Conservation (phyloP, 2,113 vertebrate species). For the Octodon degus region DNA sequence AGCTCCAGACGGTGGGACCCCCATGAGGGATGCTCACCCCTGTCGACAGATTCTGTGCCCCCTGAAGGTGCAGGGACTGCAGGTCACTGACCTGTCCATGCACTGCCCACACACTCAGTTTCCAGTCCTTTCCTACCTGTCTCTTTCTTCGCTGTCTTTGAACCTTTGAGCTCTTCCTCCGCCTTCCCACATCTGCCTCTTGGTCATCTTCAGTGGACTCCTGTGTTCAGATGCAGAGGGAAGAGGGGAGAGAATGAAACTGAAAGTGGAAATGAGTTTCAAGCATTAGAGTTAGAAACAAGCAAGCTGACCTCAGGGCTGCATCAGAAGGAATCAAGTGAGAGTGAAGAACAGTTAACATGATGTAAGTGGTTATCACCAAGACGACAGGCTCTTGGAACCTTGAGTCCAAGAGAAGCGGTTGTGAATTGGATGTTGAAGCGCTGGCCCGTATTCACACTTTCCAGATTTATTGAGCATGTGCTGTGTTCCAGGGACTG, state of each 20-base stretch:
- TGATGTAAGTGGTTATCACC: neutral
- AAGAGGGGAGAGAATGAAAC: neutral
- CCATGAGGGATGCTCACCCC: fast-evolving
- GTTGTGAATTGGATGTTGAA: neutral
- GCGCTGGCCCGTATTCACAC: neutral
- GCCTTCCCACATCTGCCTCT: constrained; percentile 81
- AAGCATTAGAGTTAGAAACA: neutral
- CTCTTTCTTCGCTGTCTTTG: constrained; percentile 85
- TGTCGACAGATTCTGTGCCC: fast-evolving
- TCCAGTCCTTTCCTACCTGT: constrained; percentile 78
- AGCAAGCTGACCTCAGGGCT: neutral
- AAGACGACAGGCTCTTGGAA: neutral
- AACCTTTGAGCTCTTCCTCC: constrained; percentile 79
- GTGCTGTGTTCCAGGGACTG: neutral
- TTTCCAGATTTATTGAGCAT: neutral
- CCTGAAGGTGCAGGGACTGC: fast-evolving
- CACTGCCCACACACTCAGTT: fast-evolving
- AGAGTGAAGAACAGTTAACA: neutral
- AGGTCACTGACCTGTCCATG: too few relatives aligned
- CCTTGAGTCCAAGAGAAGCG: too few relatives aligned
- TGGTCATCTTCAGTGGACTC: constrained; percentile 77
- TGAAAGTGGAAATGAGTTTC: neutral
- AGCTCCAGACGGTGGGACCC: neutral
- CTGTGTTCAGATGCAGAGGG: constrained; percentile 77
- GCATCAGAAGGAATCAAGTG: fast-evolving